A percentile compares a stretch with the other conserved stretches of the same genome.
Conservation (phyloP, 2,888 invertebrate species). For the Falcaria lacertinaria region DNA sequence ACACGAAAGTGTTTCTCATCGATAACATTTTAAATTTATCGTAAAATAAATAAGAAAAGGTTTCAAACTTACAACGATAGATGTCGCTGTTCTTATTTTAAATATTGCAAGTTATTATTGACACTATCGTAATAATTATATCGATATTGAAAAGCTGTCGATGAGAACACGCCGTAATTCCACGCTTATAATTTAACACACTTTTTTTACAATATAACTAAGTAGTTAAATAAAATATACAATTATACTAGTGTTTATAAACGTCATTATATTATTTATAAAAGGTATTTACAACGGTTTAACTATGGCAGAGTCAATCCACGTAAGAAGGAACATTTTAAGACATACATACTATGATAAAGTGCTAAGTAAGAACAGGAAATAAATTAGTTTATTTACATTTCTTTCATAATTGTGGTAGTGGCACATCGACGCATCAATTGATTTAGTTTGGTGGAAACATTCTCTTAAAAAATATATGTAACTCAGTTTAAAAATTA, state of each 20-base stretch:
- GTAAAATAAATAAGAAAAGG: neutral
- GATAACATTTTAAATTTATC: neutral
- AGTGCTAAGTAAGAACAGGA: slow-evolving; percentile 45
- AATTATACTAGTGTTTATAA: slow-evolving; percentile 34
- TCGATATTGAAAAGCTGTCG: neutral
- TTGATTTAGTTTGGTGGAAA: too few species aligned
- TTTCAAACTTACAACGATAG: slow-evolving; percentile 1
- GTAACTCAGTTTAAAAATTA: too few species aligned
- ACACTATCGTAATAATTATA: neutral
- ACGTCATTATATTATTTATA: slow-evolving; percentile 24
- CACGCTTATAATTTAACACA: slow-evolving; percentile 5
- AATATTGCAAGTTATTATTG: neutral
- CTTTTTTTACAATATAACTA: slow-evolving; percentile 25
- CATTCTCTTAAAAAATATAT: too few species aligned
- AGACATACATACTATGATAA: slow-evolving; percentile 33
- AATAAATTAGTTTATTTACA: slow-evolving; percentile 54
- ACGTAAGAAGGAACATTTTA: slow-evolving; percentile 40
- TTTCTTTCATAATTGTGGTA: too few species aligned
- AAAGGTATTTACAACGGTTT: slow-evolving; percentile 40
- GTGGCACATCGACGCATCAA: too few species aligned
- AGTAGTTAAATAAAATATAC: slow-evolving; percentile 47
- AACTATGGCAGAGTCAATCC: slow-evolving; percentile 41
- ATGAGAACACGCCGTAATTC: neutral
- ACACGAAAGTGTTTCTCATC: slow-evolving; percentile 4
- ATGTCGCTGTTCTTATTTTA: too few species aligned